phyloP scores from a whole-genome alignment of 2,888 invertebrate species.

The Ptycholaimellus sp. region DNA sequence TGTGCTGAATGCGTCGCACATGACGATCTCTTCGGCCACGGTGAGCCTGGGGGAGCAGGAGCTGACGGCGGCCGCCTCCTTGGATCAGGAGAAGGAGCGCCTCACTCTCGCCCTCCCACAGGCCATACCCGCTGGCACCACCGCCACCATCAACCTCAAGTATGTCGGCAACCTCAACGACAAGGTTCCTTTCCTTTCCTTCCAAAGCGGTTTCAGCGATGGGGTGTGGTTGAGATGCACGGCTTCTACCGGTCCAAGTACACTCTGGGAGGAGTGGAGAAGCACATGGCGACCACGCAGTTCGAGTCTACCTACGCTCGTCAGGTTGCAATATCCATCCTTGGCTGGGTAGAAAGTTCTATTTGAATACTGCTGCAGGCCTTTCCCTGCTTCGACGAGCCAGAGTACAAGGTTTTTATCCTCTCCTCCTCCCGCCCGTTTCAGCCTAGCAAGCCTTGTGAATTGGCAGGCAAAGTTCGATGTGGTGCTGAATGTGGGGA shows the following conservation, averaged over 20 bases:
- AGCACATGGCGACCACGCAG: slow-evolving; percentile 32
- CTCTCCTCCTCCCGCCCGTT: too few relatives aligned
- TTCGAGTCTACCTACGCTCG: slow-evolving; percentile 41
- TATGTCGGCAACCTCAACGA: slow-evolving; percentile 58
- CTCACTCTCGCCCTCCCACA: not conserved
- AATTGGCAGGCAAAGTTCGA: slow-evolving; percentile 58
- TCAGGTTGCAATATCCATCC: too few relatives aligned
- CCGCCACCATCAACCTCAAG: slow-evolving; percentile 43
- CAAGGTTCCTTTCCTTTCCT: too few relatives aligned
- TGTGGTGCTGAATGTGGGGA: slow-evolving; percentile 55
- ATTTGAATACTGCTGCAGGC: too few relatives aligned
- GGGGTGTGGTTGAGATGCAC: too few relatives aligned
- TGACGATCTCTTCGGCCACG: too few relatives aligned
- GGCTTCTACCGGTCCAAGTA: slow-evolving; percentile 73
- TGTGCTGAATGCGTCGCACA: too few relatives aligned
- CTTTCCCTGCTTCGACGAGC: slow-evolving; percentile 79
- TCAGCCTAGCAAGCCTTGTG: too few relatives aligned
- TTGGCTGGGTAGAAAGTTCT: too few relatives aligned
- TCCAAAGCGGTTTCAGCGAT: too few relatives aligned
- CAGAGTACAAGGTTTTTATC: slow-evolving; percentile 55
- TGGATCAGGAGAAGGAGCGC: not conserved
- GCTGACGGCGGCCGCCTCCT: not conserved
- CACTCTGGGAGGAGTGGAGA: slow-evolving; percentile 40
- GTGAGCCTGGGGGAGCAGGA: not conserved
- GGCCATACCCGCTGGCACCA: not conserved